Evolutionary conservation across 2,888 invertebrate species (phyloP), one percentile per base, ranked within the genome.

Genomic region (Drosophila affinis): DNA sequence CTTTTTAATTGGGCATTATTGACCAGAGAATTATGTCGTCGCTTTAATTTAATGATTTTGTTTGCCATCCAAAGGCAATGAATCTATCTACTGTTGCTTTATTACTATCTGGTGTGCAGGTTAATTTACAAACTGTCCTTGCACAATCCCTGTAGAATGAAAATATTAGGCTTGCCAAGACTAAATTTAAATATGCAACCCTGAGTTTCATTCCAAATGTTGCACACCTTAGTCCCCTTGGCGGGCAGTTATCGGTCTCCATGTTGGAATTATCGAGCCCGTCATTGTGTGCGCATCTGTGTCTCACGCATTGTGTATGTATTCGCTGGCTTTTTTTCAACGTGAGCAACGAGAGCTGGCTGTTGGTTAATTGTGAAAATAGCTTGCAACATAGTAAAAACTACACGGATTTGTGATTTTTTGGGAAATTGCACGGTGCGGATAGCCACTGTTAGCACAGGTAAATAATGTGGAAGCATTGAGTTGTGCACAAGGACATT

Each of bases 161-260:
- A 67, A 46, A 46, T 68, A 51, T 21, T 34, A 56, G 18, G 3
- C 3, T 3, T 45, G 7, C 18, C 14, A 1, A 17, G 27, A 46
- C 17, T 24, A 21, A 32, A 21, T 44, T 29, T 17, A 12, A 9
- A 9, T 52, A 46, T 34, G 51, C 81, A 84, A 72, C 81, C 60
- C 83, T 83, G 87, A 58, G 78, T 88, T 82, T 45, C 73, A 85
- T 78, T 84, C 75, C 82, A 56, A 29, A 21, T 45, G 39, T 39
- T n/a, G 39, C 39, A 39, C 14, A 14, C 7, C 7, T 39, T 39
- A n/a, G 39, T 39, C 39, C 55, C 67, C 48, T 63, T 72, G 64
- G 64, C 74, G 72, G 39, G 51, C 21, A 55, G 72, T 34, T 29
- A 72, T 72, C 72, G 72, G 44, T 27, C 58, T 54, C 74, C 72